These are phyloP conservation scores for Tetrapedia diversipes DNA, from an alignment of 2,888 invertebrate species.

Conservation along the genomic window DNA sequence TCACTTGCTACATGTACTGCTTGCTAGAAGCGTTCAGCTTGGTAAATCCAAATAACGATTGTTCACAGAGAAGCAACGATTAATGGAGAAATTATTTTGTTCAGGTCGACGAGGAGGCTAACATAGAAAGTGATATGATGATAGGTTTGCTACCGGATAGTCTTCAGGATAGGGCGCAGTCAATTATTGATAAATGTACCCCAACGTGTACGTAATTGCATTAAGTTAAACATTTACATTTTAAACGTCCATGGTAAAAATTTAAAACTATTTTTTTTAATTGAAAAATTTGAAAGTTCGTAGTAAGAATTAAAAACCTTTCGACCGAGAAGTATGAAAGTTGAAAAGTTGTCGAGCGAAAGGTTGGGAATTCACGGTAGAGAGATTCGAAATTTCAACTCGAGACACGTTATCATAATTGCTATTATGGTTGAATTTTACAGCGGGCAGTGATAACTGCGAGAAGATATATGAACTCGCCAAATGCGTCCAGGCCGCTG, in stretches of 20 bases:
- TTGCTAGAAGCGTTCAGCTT: slow-evolving; percentile 77
- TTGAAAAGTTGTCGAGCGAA: no score
- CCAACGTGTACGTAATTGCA: slow-evolving; percentile 57
- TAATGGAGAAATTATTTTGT: slow-evolving; percentile 7
- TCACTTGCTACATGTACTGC: slow-evolving; percentile 80
- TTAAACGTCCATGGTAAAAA: no score
- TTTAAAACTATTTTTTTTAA: no score
- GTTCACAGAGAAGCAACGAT: background rate
- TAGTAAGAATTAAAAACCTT: no score
- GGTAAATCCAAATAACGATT: slow-evolving; percentile 66
- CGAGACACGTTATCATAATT: no score
- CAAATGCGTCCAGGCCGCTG: slow-evolving; percentile 69
- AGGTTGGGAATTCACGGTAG: no score
- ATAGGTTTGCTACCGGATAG: slow-evolving; percentile 75
- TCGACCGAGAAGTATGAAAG: no score
- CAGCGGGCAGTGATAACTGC: slow-evolving; percentile 74
- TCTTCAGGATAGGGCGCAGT: slow-evolving; percentile 61
- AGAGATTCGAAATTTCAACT: no score
- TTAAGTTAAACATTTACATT: no score
- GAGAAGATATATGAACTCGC: slow-evolving; percentile 74
- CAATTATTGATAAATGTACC: slow-evolving; percentile 67
- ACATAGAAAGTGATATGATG: slow-evolving; percentile 76
- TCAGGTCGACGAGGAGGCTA: slow-evolving; percentile 78
- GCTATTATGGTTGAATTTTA: no score
- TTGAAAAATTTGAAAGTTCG: no score